Evolutionary conservation across 2,113 vertebrate species (phyloP), one percentile per base, ranked within the genome.

Genomic region (Leucosticte australis): DNA sequence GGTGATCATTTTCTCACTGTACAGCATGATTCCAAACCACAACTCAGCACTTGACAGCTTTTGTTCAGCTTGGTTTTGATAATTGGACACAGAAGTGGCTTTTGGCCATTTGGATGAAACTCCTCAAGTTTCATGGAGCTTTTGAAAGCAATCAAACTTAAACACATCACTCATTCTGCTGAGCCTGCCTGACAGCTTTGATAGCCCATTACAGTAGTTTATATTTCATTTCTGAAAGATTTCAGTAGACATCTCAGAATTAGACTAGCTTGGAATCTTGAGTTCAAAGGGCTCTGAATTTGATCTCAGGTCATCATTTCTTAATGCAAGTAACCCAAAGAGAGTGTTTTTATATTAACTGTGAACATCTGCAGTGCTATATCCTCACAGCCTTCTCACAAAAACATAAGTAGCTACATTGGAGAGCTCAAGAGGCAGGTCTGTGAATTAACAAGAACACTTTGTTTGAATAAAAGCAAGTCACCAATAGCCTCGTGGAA

Each of bases 161-260:
- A 92, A 91, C 27, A 49, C 27, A 87, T 96, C 96, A 96, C 70
- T 97, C 95, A 97, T 56, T 91, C 55, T 92, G 89, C 85, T 97
- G 64, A 97, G 77, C 86, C 87, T 91, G 86, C 49, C 44, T 97
- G 97, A 96, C 97, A 97, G 95, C 94, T 97, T 88, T 92, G 97
- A 98, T 97, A 96, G 96, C n/a, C 87, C 87, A 97, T 98, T 98
- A 98, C 83, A 87, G 62, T 79, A 83, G 94, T 90, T 97, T 96
- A 97, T 81, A 95, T 97, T 97, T 97, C 60, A 89, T 89, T 97
- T 97, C 47, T 94, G 67, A 94, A 95, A 97, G 80, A 97, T 98
- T 97, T 95, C 78, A 91, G 69, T 84, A 95, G 97, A 97, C 97
- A 95, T 96, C 90, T 97, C 96, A 91, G 94, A 96, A 92, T 91